Base-by-base conservation (phyloP, 2,797 vertebrate species). In the Atherinosoma microstoma region DNA sequence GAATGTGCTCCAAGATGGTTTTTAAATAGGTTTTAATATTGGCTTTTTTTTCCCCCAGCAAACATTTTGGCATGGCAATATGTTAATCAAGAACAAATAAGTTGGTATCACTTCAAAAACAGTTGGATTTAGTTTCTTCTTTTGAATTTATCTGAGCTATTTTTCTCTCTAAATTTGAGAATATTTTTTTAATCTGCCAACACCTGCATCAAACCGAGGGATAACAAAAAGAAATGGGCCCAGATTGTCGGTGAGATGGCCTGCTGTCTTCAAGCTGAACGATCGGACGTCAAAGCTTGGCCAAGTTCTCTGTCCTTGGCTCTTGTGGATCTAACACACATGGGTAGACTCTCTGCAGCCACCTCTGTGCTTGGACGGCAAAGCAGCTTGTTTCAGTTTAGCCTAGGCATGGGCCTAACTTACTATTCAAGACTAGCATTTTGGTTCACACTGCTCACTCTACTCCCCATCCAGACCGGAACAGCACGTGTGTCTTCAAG, bases 401-500 rank as follows among this genome's bases (percentile, higher is more conserved):
- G 81, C 73, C 64, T 92, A 35, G 92, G 92, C 86, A 89, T 92
- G 84, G 93, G 93, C 87, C 83, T 93, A 9, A 91, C 88, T 84
- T 90, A 90, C 66, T 94, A 92, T 77, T 94, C 94, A 30, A 93
- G 92, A 82, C 85, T 95, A 58, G 91, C 78, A 27, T 90, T 94
- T 76, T 94, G 89, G 78, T 82, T 96, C 54, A 87, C 94, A 70
- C 85, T 96, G 84, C 90, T 97, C 60, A 92, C 92, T 58, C 79
- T 92, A 2, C 89, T 94, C 30, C 94, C 95, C 79, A 95, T 95
- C 90, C 93, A 94, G 86, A 94, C 95, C 65, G 94, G 95, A 76
- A 95, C 95, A 73, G 97, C 97, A 78, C 96, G 96, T 56, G 97
- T 98, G 86, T 98, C 97, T 76, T 98, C 97, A 84, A 97, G 97